Base-by-base conservation (phyloP, 1,140 invertebrate species). In the Archivesica marissinica region DNA sequence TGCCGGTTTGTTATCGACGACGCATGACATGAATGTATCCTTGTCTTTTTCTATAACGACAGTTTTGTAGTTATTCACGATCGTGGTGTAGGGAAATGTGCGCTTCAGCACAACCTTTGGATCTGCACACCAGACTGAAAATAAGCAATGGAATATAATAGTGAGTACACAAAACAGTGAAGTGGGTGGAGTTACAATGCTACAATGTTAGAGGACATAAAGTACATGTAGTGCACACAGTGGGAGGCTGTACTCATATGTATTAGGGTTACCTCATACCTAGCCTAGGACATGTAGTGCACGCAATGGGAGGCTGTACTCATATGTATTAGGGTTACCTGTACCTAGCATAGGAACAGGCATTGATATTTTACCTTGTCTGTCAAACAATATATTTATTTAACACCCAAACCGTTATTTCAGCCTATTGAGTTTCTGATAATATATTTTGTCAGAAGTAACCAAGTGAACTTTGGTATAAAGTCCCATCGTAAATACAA, bases 61-160 rank as follows among this genome's bases (percentile, higher is more conserved):
- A 25, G 82, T 78, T n/a, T 85, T 85, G 59, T 66, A 56, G 25
- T 77, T 77, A 50, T 70, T 44, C 33, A 59, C 35, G 2, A 64
- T n/a, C 15, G n/a, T 30, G 23, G 82, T 85, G 2, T 66, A 28
- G 11, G 82, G 82, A 41, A 68, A 85, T 3, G 82, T 85, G 13
- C 68, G 54, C 61, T 39, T 68, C 0, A 85, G 13, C 4, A 33
- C 33, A 66, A 85, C 75, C 39, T 78, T 85, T 17, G 82, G 82
- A 64, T 85, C 82, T 30, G 75, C 82, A 77, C 82, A 38, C 82
- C 82, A 85, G 9, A 33, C 82, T 85, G 39, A 54, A 81, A 70
- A 74, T 9, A 47, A 47, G 20, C 44, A 20, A 20, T 44, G 9
- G 20, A 68, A 68, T 2, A 61, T 20, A 28, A 3, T 20, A 17